Evolutionary conservation across 2,888 invertebrate species (phyloP).

Genomic region (Leptothorax acervorum): DNA sequence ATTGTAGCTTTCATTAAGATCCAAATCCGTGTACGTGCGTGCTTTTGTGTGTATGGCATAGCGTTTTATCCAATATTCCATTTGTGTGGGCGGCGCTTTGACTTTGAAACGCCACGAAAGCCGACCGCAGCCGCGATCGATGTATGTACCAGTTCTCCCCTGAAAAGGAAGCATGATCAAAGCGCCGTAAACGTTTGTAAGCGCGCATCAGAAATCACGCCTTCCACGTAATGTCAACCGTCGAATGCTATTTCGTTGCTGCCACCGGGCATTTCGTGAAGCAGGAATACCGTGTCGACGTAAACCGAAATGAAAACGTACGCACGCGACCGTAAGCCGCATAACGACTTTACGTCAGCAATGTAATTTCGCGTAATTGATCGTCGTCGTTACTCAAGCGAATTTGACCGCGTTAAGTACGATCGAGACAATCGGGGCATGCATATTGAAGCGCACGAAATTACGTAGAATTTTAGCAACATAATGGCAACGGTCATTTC

Average conservation of each 20-base stretch:
- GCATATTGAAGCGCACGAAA: not conserved
- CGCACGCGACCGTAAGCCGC: conserved; percentile 5
- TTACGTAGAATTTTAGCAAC: not conserved
- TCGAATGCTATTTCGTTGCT: conserved; percentile 41
- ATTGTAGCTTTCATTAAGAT: conserved; percentile 45
- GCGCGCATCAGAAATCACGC: conserved; percentile 56
- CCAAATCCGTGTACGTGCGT: not conserved
- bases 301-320: conserved; percentile 16
- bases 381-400: conserved; percentile 7
- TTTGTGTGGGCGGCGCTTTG: conserved; percentile 47
- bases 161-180: conserved; percentile 50
- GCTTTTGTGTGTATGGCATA: not conserved
- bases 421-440: conserved; percentile 16
- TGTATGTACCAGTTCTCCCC: conserved; percentile 39
- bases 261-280: conserved; percentile 27
- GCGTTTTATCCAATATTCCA: conserved; percentile 53
- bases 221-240: conserved; percentile 54
- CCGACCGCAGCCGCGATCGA: conserved; percentile 54
- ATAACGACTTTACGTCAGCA: conserved; percentile 24
- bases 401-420: conserved; percentile 3
- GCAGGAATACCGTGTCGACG: not conserved
- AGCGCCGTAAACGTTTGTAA: conserved; percentile 51
- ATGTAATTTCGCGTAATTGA: conserved; percentile 11
- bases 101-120: conserved; percentile 52
- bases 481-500: conserved; percentile 24